These are phyloP conservation scores for Empis livida DNA, from an alignment of 2,888 invertebrate species.

Conservation along the genomic window DNA sequence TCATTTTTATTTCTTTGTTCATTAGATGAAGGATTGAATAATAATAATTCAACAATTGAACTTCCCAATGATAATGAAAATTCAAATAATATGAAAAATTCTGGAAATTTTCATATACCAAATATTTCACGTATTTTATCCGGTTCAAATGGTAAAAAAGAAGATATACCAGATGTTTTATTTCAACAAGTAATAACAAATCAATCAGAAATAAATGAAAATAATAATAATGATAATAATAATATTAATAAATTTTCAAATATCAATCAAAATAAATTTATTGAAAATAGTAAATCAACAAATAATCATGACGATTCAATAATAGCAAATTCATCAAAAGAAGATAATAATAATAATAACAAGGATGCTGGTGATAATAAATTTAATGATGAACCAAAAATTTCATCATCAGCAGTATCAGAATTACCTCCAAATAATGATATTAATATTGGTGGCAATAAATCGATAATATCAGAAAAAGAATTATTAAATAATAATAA, in stretches of 20 bases:
- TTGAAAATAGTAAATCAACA: constrained; percentile 1
- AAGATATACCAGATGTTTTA: constrained; percentile 66
- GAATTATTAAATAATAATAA: neutral
- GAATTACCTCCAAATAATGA: constrained; percentile 16
- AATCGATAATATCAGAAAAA: no score
- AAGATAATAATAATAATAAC: constrained; percentile 8
- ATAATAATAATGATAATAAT: constrained; percentile 11
- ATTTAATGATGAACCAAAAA: constrained; percentile 18
- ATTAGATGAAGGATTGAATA: constrained; percentile 29
- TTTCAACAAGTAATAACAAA: constrained; percentile 53
- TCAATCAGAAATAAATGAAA: constrained; percentile 26
- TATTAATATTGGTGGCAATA: constrained; percentile 6
- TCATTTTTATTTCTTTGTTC: neutral
- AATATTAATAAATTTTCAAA: constrained; percentile 19
- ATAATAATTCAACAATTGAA: constrained; percentile 30
- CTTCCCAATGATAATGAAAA: constrained; percentile 7
- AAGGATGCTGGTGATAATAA: constrained; percentile 8
- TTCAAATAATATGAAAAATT: constrained; percentile 28
- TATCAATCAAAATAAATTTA: constrained; percentile 24
- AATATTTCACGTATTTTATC: constrained; percentile 75
- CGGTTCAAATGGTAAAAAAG: constrained; percentile 72
- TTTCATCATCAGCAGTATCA: constrained; percentile 17
- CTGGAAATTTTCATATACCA: constrained; percentile 51
- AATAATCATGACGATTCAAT: neutral
- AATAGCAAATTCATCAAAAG: constrained; percentile 2